Evolutionary conservation across 2,888 invertebrate genomes (phyloP), one percentile per base, ranked within the genome.

Genomic region (Lydus trimaculatus): DNA sequence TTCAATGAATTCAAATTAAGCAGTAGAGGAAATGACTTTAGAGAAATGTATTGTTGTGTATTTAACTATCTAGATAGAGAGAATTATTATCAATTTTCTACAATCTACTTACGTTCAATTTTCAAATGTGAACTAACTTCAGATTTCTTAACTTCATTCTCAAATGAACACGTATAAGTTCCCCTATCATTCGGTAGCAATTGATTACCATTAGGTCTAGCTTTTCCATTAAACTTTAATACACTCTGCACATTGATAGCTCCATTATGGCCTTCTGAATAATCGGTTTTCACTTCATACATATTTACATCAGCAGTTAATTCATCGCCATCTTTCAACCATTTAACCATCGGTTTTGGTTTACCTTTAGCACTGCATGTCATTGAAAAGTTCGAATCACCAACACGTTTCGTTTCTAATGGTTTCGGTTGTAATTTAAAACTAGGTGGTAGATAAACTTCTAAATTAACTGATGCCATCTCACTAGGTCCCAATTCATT

Each of bases 401-500:
- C 93, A 17, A 94, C 92, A 67, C 92, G 90, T 71, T 91, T 91
- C 0, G 94, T 94, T 81, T 93, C 91, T 79, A 95, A 92, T 7
- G 94, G 93, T 80, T 94, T 94, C 59, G 96, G 86, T 79, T 95
- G 94, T 63, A 91, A 90, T 76, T 94, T 89, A 81, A 97, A 93
- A 73, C 92, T 91, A 0, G 97, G 97, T 0, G 95, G 94, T 81
- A 96, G 96, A 81, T 95, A 92, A 0, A 97, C 96, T 82, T 94
- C 93, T 31, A 97, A 87, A 36, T 91, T 91, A 56, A 95, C 95
- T 0, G 94, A 92, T 0, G 95, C 95, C 75, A 92, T 88, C 73
- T 94, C 94, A 0, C 96, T 96, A 73, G 92, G 92, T 1, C 97
- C 97, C 73, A 96, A 87, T 82, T 95, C 95, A 83, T 97, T 97